phyloP scores from a whole-genome alignment of 2,797 vertebrate genomes.

The Epinephelus coioides region DNA sequence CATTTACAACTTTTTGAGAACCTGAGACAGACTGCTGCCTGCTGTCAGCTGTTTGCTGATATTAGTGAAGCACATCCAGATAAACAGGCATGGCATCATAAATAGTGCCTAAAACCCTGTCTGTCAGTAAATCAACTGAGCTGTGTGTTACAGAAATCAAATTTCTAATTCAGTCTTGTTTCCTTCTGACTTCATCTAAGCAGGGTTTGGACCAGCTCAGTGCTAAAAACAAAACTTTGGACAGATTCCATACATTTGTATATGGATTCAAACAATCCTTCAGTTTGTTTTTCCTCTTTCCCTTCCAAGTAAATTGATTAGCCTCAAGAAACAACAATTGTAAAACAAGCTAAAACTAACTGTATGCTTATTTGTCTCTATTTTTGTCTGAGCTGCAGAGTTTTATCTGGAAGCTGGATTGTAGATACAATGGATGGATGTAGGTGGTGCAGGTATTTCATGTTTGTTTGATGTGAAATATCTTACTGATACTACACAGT shows the following conservation, averaged over 20 bases:
- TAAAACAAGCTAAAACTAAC: conserved; percentile 31
- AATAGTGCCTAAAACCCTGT: not conserved
- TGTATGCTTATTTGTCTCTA: not conserved
- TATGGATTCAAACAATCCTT: conserved; percentile 6
- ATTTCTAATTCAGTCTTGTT: too few species aligned
- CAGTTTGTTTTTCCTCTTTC: not conserved
- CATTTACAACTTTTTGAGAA: too few species aligned
- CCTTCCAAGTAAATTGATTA: not conserved
- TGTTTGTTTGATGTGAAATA: not conserved
- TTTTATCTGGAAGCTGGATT: not conserved
- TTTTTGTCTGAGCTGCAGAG: not conserved
- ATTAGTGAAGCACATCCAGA: not conserved
- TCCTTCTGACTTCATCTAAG: not conserved
- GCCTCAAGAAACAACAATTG: conserved; percentile 8
- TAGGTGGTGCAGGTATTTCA: not conserved
- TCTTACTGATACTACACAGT: not conserved
- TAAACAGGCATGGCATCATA: not conserved
- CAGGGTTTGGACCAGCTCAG: not conserved
- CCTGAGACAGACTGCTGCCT: not conserved
- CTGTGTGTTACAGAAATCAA: too few species aligned
- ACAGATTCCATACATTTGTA: conserved; percentile 15
- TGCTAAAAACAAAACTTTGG: not conserved
- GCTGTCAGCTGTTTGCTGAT: not conserved
- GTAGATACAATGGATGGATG: too few species aligned
- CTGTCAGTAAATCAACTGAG: too few species aligned